Conservation (phyloP, 2,888 invertebrate species). For the Polyploca ridens region DNA sequence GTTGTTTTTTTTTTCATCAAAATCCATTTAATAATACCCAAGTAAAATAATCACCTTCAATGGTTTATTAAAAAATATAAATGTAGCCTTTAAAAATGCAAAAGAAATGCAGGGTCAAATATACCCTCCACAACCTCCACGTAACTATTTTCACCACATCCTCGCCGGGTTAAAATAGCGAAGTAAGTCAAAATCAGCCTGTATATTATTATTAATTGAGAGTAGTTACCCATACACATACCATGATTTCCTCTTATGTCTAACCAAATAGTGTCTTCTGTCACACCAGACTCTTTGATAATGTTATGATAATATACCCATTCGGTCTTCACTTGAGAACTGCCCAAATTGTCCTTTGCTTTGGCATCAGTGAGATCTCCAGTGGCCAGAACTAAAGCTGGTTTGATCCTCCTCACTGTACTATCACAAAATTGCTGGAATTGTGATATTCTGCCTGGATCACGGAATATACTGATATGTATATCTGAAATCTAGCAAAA, state of each 20-base stretch:
- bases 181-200: no score
- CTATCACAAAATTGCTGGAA: conserved; percentile 91
- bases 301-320: conserved; percentile 92
- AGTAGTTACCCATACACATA: conserved; percentile 54
- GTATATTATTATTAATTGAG: no score
- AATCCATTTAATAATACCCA: no score
- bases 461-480: conserved; percentile 94
- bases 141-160: no score
- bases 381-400: conserved; percentile 91
- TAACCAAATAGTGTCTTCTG: conserved; percentile 90
- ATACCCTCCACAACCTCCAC: no score
- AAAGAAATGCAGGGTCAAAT: no score
- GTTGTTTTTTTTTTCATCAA: no score
- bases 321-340: conserved; percentile 91
- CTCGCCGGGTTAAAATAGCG: no score
- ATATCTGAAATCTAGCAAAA: conserved; percentile 91
- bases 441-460: conserved; percentile 89
- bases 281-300: conserved; percentile 87
- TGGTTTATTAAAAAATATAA: no score
- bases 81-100: no score
- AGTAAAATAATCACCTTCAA: no score
- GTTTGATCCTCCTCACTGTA: conserved; percentile 89
- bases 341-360: conserved; percentile 90
- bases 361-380: conserved; percentile 97
- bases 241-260: conserved; percentile 97